Conservation (phyloP, 2,888 invertebrate genomes). For the Unio delphinus region DNA sequence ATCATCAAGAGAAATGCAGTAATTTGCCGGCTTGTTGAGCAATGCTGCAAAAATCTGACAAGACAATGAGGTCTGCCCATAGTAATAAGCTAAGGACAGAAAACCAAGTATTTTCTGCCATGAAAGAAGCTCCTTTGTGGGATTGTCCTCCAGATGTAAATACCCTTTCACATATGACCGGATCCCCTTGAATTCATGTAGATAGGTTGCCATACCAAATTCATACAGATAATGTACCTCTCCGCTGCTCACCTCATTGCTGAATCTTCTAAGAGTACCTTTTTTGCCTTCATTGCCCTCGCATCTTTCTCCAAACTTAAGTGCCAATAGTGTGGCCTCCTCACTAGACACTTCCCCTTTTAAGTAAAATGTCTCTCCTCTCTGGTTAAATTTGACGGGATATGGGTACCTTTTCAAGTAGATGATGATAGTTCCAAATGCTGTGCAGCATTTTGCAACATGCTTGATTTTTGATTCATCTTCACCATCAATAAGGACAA, state of each 20-base stretch:
- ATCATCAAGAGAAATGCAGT: conserved; percentile 22
- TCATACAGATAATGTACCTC: conserved; percentile 28
- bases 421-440: conserved; percentile 20
- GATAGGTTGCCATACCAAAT: conserved; percentile 35
- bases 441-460: conserved; percentile 9
- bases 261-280: conserved; percentile 9
- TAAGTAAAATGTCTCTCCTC: conserved; percentile 17
- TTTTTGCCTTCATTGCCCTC: conserved; percentile 5
- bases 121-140: conserved; percentile 10
- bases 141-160: conserved; percentile 16
- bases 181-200: conserved; percentile 35
- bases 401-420: conserved; percentile 34
- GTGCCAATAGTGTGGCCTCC: conserved; percentile 25
- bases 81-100: conserved; percentile 37
- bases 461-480: conserved; percentile 33
- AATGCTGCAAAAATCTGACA: conserved; percentile 33
- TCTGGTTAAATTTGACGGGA: background rate
- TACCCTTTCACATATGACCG: conserved; percentile 37
- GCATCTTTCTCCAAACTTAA: conserved; percentile 26
- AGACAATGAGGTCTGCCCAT: conserved; percentile 36
- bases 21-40: conserved; percentile 18
- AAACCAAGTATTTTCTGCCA: conserved; percentile 30
- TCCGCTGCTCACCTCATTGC: conserved; percentile 9
- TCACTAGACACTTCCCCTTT: conserved; percentile 20
- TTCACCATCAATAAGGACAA: conserved; percentile 38